A percentile compares a stretch with the other conserved stretches of the same genome.
phyloP scores from a whole-genome alignment of 2,113 vertebrate species.

The Dasyornis broadbenti region DNA sequence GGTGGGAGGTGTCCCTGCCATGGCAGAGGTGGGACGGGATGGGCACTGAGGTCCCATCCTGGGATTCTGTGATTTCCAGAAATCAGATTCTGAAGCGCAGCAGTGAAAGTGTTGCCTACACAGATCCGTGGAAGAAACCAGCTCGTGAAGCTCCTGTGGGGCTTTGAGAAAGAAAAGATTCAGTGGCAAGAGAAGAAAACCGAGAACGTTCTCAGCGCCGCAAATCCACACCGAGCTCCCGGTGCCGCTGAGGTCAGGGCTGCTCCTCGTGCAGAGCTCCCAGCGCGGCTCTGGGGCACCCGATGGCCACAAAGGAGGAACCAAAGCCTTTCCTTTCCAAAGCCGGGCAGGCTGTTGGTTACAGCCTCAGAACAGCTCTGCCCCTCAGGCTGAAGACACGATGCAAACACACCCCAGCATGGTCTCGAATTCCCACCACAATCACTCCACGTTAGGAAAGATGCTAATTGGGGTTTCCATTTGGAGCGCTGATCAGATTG shows the following conservation, averaged over 20 bases:
- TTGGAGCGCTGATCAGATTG: background rate
- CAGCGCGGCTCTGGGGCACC: accelerated
- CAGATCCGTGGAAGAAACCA: accelerated
- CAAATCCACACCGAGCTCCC: background rate
- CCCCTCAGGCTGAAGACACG: background rate
- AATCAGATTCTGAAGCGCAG: accelerated
- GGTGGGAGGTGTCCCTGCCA: background rate
- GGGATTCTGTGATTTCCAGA: no score
- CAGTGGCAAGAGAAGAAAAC: accelerated
- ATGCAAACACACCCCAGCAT: background rate
- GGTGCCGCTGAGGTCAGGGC: accelerated
- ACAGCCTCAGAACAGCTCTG: background rate
- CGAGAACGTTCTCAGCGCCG: background rate
- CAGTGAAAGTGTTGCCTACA: accelerated
- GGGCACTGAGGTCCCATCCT: accelerated
- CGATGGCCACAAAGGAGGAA: background rate
- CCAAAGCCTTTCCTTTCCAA: background rate
- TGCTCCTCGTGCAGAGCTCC: background rate
- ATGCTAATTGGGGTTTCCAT: conserved; percentile 4
- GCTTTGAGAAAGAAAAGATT: background rate
- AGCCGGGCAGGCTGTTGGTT: background rate
- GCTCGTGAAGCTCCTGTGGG: background rate
- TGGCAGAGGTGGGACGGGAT: background rate
- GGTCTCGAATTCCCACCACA: background rate
- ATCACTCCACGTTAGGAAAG: background rate